Evolutionary conservation across 2,888 invertebrate genomes (phyloP).

Genomic region (Ferdinandea cuprea): DNA sequence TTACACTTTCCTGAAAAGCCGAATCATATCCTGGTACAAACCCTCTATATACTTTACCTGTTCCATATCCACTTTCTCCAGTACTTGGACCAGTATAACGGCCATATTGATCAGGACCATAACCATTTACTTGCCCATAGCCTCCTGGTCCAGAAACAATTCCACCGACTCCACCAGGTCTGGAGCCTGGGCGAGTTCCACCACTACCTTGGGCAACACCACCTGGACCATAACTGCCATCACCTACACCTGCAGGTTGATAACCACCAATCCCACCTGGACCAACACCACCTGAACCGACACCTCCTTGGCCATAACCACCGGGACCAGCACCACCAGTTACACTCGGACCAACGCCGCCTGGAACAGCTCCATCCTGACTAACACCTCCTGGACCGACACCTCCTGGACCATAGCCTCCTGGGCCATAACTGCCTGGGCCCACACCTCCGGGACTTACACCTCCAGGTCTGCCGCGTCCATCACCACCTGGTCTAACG

Average conservation of each 20-base stretch:
- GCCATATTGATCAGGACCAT: slow-evolving; percentile 35
- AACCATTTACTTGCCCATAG: slow-evolving; percentile 2
- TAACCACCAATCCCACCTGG: slow-evolving; percentile 33
- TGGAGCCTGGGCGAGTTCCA: slow-evolving; percentile 31
- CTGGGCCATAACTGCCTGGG: slow-evolving; percentile 44
- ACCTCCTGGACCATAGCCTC: slow-evolving; percentile 47
- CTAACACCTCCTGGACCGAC: slow-evolving; percentile 36
- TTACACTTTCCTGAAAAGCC: slow-evolving; percentile 9
- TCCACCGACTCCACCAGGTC: slow-evolving; percentile 23
- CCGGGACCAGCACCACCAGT: slow-evolving; percentile 50
- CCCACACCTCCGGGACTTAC: slow-evolving; percentile 43
- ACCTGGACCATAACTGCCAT: slow-evolving; percentile 53
- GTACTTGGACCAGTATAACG: slow-evolving; percentile 46
- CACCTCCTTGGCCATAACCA: slow-evolving; percentile 18
- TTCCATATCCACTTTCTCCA: slow-evolving; percentile 24
- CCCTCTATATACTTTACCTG: slow-evolving; percentile 46
- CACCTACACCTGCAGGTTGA: slow-evolving; percentile 20
- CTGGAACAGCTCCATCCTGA: slow-evolving; percentile 37
- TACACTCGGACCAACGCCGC: slow-evolving; percentile 25
- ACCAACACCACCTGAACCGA: slow-evolving; percentile 56
- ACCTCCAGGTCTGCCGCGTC: slow-evolving; percentile 37
- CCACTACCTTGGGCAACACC: slow-evolving; percentile 20
- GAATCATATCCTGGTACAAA: slow-evolving; percentile 12
- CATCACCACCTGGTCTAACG: slow-evolving; percentile 27
- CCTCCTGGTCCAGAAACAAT: neutral